Conservation (phyloP, 2,113 vertebrate species). For the Bostrychus sinensis region DNA sequence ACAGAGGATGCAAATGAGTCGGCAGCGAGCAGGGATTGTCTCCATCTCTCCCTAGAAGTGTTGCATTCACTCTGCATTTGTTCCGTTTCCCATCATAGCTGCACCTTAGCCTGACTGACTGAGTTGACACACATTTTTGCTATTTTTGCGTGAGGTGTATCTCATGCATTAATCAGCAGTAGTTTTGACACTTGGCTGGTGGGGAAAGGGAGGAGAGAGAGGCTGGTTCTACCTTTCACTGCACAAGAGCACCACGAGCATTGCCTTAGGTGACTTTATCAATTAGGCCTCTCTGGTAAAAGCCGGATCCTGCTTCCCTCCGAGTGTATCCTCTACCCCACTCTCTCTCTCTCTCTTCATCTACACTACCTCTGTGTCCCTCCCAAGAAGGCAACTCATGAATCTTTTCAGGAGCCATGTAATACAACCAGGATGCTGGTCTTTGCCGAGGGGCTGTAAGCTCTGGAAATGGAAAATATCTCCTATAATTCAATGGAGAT, state of each 20-base stretch:
- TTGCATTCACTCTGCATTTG: slow-evolving; percentile 47
- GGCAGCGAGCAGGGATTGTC: slow-evolving; percentile 15
- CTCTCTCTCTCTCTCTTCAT: slow-evolving; percentile 12
- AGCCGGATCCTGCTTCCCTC: slow-evolving; percentile 10
- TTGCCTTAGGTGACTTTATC: slow-evolving; percentile 65
- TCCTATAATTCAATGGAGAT: neutral
- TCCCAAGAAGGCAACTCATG: neutral
- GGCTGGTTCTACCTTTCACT: slow-evolving; percentile 42
- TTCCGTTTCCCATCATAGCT: slow-evolving; percentile 42
- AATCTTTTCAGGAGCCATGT: neutral
- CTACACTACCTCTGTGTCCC: slow-evolving; percentile 5
- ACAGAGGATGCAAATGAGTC: slow-evolving; percentile 60
- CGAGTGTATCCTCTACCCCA: slow-evolving; percentile 2
- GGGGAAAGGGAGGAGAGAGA: slow-evolving; percentile 28
- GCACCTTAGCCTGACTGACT: slow-evolving; percentile 32
- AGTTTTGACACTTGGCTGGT: slow-evolving; percentile 63
- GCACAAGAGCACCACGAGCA: slow-evolving; percentile 19
- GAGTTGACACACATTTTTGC: slow-evolving; percentile 7
- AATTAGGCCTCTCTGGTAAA: slow-evolving; percentile 60
- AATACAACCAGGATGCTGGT: neutral
- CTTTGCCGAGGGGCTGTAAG: neutral
- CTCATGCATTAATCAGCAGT: slow-evolving; percentile 73
- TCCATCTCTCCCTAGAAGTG: slow-evolving; percentile 27
- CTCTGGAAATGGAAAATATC: slow-evolving; percentile 1
- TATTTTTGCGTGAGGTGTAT: slow-evolving; percentile 42